phyloP scores from a whole-genome alignment of 2,797 vertebrate genomes.

The Coilia nasus region DNA sequence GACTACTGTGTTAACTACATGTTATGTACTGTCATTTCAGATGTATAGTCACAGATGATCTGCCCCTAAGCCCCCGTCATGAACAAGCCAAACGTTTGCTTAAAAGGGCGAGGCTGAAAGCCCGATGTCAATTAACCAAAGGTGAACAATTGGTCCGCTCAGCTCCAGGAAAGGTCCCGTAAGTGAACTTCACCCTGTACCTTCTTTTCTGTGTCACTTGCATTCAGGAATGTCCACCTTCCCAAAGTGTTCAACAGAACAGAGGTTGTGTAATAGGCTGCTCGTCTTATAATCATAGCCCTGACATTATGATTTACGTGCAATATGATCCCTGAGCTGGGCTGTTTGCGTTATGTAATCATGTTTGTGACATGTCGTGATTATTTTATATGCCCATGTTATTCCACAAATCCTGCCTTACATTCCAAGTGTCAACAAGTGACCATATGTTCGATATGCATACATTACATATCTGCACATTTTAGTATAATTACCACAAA shows the following conservation, averaged over 20 bases:
- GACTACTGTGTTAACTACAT: background rate
- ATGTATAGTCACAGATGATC: conserved; percentile 76
- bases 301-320: background rate
- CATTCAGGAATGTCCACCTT: conserved; percentile 1
- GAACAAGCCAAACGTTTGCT: conserved; percentile 90
- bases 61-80: conserved; percentile 83
- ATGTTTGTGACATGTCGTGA: conserved; percentile 20
- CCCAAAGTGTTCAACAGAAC: conserved; percentile 33
- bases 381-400: conserved; percentile 36
- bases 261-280: conserved; percentile 50
- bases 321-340: conserved; percentile 3
- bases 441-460: background rate
- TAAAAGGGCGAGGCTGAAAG: conserved; percentile 88
- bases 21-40: conserved; percentile 63
- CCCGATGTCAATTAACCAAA: conserved; percentile 82
- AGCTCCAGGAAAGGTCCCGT: conserved; percentile 65
- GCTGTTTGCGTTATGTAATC: conserved; percentile 43
- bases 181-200: conserved; percentile 52
- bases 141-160: conserved; percentile 78
- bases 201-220: background rate
- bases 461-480: background rate
- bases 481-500: background rate
- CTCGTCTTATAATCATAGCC: conserved; percentile 37
- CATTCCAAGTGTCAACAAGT: background rate
- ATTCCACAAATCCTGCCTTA: conserved; percentile 38